Base-by-base conservation (phyloP, 2,797 vertebrate genomes). In the Schizopygopsis malacanthus region DNA sequence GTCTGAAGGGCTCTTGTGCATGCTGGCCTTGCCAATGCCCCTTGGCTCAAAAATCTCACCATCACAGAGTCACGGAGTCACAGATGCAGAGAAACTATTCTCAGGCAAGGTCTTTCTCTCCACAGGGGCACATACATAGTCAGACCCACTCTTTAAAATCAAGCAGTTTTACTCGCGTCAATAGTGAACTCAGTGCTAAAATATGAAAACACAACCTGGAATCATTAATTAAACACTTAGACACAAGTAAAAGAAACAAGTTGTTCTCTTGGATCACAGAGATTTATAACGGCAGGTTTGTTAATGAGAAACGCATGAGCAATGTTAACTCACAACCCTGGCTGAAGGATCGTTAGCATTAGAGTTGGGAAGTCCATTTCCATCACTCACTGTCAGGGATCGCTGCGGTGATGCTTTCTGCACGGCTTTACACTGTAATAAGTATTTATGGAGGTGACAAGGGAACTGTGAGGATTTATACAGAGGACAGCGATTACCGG, bases 1-100 rank as follows among this genome's bases (percentile, higher is more conserved):
- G 90, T 59, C 80, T 93, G 89, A 92, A 92, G 90, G 91, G 94
- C 92, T 92, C 92, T 92, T 90, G 80, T 88, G 43, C 22, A 85
- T 72, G 52, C 41, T 47, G 43, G 52, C 15, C 65, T 43, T 90
- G 91, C 87, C 90, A 88, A 69, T 61, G 59, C 39, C 45, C 83
- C 37, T 79, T 81, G 43, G 79, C 87, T 85, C 25, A 37, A 56
- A 79, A 56, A 82, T 52, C 45, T 54, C 82, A 39, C 52, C 75
- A 39, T 52, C 75, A 65, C 75, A 63, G n/a, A 59, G 56, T 6
- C 41, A 79, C 20, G 28, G 25, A 56, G 43, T 5, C 39, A 78
- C n/a, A 61, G 52, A 79, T 4, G 67, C 50, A 72, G 45, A 80
- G 25, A 80, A 22, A 63, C 33, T 52, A 25, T 52, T 83, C 37